Conservation (phyloP, 2,797 vertebrate species). For the Octomys mimax region DNA sequence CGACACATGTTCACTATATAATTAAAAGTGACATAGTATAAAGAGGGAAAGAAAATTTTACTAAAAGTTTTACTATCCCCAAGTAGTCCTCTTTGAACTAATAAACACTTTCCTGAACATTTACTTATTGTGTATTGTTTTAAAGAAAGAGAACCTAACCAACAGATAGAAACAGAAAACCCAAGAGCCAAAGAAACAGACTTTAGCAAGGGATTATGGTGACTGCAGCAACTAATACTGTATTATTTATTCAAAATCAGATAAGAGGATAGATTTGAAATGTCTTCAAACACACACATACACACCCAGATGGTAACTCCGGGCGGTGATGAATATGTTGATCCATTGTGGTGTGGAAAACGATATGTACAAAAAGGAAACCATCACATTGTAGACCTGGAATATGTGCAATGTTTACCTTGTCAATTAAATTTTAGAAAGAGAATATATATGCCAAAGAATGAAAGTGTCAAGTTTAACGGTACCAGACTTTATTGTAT, state of each 20-base stretch:
- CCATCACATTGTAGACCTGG: no score
- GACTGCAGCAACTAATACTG: not conserved
- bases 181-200: not conserved
- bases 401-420: not conserved
- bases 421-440: not conserved
- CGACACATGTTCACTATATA: not conserved
- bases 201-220: not conserved
- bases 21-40: constrained; percentile 13
- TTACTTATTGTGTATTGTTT: not conserved
- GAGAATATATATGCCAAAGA: not conserved
- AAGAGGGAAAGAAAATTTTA: constrained; percentile 45
- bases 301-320: not conserved
- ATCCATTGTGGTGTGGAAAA: not conserved
- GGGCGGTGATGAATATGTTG: not conserved
- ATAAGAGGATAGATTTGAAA: not conserved
- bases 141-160: not conserved
- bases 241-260: not conserved
- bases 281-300: not conserved
- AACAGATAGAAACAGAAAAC: not conserved
- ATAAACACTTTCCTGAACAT: not conserved
- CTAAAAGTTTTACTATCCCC: not conserved
- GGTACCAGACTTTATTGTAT: not conserved
- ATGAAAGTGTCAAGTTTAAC: constrained; percentile 6
- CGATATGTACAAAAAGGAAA: not conserved
- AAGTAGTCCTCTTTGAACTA: constrained; percentile 15